Conservation (phyloP, 2,113 vertebrate species). For the Chloroceryle aenea region DNA sequence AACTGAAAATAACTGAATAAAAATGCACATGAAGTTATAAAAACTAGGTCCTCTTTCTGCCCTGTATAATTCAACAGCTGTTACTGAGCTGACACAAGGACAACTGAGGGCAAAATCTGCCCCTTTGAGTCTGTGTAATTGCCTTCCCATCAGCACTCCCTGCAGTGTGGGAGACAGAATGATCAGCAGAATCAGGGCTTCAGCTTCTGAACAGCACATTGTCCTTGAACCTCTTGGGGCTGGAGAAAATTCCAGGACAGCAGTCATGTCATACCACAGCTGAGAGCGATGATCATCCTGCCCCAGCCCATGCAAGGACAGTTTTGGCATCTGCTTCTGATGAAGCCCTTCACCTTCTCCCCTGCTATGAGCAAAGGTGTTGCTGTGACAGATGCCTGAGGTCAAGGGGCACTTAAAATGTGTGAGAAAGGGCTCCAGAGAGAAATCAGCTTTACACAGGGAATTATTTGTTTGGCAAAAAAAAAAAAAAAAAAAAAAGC, state of each 20-base stretch:
- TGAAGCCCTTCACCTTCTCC: not conserved
- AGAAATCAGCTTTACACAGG: not conserved
- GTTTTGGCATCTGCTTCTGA: not conserved
- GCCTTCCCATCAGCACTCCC: not conserved
- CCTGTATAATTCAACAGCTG: not conserved
- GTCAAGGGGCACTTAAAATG: not conserved
- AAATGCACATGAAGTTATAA: not conserved
- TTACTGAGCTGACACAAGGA: not conserved
- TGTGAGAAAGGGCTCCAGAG: not conserved
- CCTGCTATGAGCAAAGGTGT: not conserved
- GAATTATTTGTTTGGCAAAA: not conserved
- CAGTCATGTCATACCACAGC: not conserved
- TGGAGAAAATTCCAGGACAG: constrained; percentile 15
- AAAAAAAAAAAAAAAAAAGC: no score
- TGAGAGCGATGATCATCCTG: not conserved
- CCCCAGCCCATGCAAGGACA: not conserved
- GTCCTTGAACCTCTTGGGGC: not conserved
- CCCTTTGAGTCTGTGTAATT: not conserved
- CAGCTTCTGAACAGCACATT: not conserved
- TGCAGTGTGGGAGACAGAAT: not conserved
- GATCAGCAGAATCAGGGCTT: not conserved
- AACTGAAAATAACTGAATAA: not conserved
- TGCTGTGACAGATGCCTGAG: not conserved
- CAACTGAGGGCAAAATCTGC: not conserved
- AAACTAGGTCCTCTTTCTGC: not conserved